These are phyloP conservation scores for Onychostruthus taczanowskii DNA, from an alignment of 2,113 vertebrate genomes.

Conservation along the genomic window DNA sequence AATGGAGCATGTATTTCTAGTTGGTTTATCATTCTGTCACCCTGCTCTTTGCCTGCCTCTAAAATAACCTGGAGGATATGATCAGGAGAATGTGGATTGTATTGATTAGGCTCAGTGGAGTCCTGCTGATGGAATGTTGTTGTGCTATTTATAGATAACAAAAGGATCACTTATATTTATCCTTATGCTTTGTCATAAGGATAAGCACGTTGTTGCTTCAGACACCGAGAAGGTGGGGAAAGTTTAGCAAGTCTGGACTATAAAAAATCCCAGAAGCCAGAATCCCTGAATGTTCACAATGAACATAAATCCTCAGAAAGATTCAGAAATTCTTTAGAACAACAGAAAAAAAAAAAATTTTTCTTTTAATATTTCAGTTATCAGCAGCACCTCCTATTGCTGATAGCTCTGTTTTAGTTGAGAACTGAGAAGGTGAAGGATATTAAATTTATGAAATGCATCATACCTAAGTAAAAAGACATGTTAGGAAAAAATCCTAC, in stretches of 20 bases:
- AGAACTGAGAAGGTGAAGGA: background rate
- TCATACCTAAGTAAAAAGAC: background rate
- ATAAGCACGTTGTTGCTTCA: fast-evolving
- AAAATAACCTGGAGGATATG: background rate
- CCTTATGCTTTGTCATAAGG: background rate
- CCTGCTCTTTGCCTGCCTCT: background rate
- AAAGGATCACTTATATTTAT: background rate
- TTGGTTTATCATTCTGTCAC: background rate
- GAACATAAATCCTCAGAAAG: background rate
- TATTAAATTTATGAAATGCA: background rate
- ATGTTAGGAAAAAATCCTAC: background rate
- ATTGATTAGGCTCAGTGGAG: background rate
- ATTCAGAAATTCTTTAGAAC: background rate
- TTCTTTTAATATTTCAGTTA: background rate
- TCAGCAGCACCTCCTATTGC: background rate
- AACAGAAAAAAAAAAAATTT: background rate
- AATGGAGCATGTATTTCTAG: background rate
- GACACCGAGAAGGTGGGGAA: background rate
- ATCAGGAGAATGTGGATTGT: background rate
- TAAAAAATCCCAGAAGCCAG: background rate
- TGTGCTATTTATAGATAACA: background rate
- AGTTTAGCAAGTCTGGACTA: background rate
- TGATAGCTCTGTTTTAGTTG: background rate
- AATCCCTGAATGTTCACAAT: background rate
- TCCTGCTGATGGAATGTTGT: background rate